phyloP scores from a whole-genome alignment of 2,113 vertebrate genomes.

The Beaufortia kweichowensis region DNA sequence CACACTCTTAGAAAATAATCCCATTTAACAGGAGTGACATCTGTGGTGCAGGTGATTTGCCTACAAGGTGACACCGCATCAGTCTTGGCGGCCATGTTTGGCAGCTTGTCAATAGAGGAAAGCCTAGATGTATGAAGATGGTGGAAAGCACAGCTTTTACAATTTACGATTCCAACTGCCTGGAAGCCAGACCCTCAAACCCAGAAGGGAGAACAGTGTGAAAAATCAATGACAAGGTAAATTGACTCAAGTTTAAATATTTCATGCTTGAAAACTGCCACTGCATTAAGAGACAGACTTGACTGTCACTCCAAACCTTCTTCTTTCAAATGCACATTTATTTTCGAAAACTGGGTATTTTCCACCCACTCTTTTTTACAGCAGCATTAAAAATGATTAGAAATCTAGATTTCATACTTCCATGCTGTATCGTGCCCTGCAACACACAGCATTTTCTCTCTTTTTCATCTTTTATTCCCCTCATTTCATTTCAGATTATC shows the following conservation, averaged over 20 bases:
- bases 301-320: conserved; percentile 19
- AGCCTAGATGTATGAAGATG: conserved; percentile 50
- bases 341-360: conserved; percentile 2
- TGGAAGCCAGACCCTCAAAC: conserved; percentile 13
- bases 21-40: conserved; percentile 47
- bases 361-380: not conserved
- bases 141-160: conserved; percentile 27
- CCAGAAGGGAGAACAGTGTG: conserved; percentile 18
- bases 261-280: conserved; percentile 36
- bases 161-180: conserved; percentile 39
- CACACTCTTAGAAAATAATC: conserved; percentile 2
- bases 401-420: conserved; percentile 39
- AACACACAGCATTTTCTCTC: not conserved
- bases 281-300: not conserved
- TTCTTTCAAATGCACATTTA: conserved; percentile 2
- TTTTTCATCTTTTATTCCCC: conserved; percentile 1
- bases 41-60: conserved; percentile 50
- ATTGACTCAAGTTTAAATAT: conserved; percentile 37
- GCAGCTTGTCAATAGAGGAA: conserved; percentile 54
- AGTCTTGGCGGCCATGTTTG: conserved; percentile 51
- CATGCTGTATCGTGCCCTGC: not conserved
- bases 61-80: conserved; percentile 53
- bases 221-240: conserved; percentile 38
- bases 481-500: conserved; percentile 22
- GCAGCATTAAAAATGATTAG: conserved; percentile 19